Conservation (phyloP, 2,888 invertebrate species). For the Tholera decimalis region DNA sequence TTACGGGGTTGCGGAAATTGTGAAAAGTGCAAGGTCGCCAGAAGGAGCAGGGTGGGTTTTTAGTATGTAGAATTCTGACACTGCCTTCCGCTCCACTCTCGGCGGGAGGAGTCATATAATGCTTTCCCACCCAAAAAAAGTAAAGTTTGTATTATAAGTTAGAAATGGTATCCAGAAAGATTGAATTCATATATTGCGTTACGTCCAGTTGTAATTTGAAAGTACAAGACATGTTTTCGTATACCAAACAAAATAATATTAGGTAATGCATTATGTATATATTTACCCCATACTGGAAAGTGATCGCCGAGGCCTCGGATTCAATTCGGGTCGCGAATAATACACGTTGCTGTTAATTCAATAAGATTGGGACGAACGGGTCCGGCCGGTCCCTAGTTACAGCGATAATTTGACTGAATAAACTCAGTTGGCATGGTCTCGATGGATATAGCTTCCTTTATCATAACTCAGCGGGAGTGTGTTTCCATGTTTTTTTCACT, state of each 20-base stretch:
- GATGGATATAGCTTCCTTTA: constrained; percentile 9
- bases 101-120: no score
- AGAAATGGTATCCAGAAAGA: no score
- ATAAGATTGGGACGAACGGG: constrained; percentile 37
- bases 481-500: constrained; percentile 13
- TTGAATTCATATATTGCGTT: no score
- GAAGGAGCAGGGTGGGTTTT: no score
- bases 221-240: background rate
- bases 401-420: constrained; percentile 52
- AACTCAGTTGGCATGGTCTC: constrained; percentile 29
- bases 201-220: background rate
- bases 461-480: constrained; percentile 6
- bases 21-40: no score
- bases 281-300: constrained; percentile 10
- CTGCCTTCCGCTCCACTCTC: no score
- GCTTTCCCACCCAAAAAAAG: no score
- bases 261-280: constrained; percentile 11
- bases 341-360: constrained; percentile 55
- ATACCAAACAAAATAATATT: constrained; percentile 19
- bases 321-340: constrained; percentile 45
- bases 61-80: no score
- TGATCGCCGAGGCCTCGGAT: constrained; percentile 22
- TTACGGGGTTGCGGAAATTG: no score
- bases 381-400: constrained; percentile 35
- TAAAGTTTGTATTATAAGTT: no score